Evolutionary conservation across 2,113 vertebrate species (phyloP), one percentile per base, ranked within the genome.

Genomic region (Neodon shergylaensis): DNA sequence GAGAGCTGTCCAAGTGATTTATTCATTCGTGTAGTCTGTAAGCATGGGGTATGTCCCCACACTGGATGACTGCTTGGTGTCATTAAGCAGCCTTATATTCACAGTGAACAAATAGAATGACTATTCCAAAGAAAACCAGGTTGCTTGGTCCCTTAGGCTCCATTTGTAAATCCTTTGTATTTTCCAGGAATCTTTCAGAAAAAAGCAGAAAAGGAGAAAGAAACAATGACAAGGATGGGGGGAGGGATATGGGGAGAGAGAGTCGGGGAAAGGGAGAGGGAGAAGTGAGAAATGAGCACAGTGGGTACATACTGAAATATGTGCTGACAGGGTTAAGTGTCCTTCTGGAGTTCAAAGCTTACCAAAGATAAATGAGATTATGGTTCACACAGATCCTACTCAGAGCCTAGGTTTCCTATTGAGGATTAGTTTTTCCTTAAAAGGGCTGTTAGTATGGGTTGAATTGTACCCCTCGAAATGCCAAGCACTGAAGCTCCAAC

Each of bases 391-490:
- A 81, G 44, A 90, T 44, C 19, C 33, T 96, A 21, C 39, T 91
- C 36, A 49, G 42, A 96, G 26, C 6, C 16, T 77, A 39, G 8
- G 3, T 66, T 94, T 97, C 86, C 84, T 88, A 47, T 26, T 70
- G 63, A 85, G 52, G 68, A 68, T 90, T 42, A 92, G 28, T 85
- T 92, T 86, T 13, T 54, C 88, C 58, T 73, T 74, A 83, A 94
- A 78, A 74, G 1, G 19, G 31, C 77, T 33, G 63, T n/a, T 33
- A 66, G 24, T 63, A 44, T 24, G 22, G 11, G 6, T 52, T 70
- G 44, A 91, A 90, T 36, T 66, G 3, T 28, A 22, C 68, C 12
- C 28, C 14, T 54, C 77, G 84, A 82, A 89, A 88, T 52, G 72
- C 42, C 39, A 10, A 52, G 72, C 19, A 12, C 58, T 82, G 39